Percentiles rank a stretch among this genome's conserved stretches.
Evolutionary conservation across 2,888 invertebrate species (phyloP).

Genomic region (Drosophila algonquin): DNA sequence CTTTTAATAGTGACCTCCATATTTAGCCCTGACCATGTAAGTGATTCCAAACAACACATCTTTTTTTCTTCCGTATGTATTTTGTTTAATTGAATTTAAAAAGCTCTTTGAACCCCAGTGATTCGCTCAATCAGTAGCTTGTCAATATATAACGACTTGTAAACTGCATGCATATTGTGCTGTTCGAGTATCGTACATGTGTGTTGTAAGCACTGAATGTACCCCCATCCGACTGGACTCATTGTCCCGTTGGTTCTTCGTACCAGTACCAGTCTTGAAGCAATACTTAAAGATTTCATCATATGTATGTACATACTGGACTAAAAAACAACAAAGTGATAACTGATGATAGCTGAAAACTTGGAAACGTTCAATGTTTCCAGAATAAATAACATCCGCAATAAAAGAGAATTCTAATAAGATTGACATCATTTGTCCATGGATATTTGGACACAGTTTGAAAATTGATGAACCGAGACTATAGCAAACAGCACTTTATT

Average conservation of each 20-base stretch:
- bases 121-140: constrained; percentile 55
- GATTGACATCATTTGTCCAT: constrained; percentile 10
- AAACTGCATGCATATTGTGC: not conserved
- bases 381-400: too few relatives aligned
- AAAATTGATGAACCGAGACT: constrained; percentile 33
- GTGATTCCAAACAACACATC: not conserved
- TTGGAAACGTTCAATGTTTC: too few relatives aligned
- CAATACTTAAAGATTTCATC: too few relatives aligned
- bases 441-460: not conserved
- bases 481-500: constrained; percentile 6
- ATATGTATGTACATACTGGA: too few relatives aligned
- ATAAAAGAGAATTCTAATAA: too few relatives aligned
- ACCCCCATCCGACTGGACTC: too few relatives aligned
- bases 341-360: too few relatives aligned
- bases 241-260: too few relatives aligned
- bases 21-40: constrained; percentile 19
- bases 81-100: constrained; percentile 42
- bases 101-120: constrained; percentile 30
- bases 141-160: constrained; percentile 14
- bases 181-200: not conserved
- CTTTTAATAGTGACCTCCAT: constrained; percentile 13
- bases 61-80: constrained; percentile 12
- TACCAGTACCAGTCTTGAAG: too few relatives aligned
- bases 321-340: too few relatives aligned
- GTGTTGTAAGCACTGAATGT: not conserved